Evolutionary conservation across 2,113 vertebrate species (phyloP), one percentile per base, ranked within the genome.

Genomic region (Thunnus maccoyii): DNA sequence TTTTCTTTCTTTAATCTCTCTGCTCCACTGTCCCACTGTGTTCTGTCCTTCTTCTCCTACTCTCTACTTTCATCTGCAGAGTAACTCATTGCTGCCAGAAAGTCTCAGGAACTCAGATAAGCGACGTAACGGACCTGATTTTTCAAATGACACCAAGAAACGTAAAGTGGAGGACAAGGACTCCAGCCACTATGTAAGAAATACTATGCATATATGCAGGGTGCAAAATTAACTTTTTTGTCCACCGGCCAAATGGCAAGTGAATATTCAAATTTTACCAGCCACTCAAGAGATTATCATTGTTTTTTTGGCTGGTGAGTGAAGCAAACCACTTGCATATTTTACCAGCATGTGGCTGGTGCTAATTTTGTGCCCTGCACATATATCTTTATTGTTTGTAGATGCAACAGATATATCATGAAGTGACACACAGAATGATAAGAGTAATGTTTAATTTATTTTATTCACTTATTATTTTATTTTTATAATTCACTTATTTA

Each of bases 121-220:
- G 90, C 96, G 97, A 87, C 95, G 97, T 17, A 95, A 96, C 22
- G 97, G 97, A 46, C 93, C 97, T 0, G 98, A 99, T 61, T 99
- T 98, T 83, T 72, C 95, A 86, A 93, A 98, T 36, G 98, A 99
- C 85, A 93, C 96, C 80, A 99, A 99, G 93, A 99, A 99, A 88
- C 89, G 98, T 88, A 98, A 99, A 88, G 97, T 97, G 0, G 98
- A 99, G 46, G 98, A 99, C 94, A 99, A 99, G 83, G 98, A 99
- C 92, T 94, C 94, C 0, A 94, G 93, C 73, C 94, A 94, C 76
- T 94, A 94, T 75, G 94, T 94, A 91, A 91, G 93, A 84, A 48
- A 30, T 30, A 30, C 4, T 30, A 30, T 30, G 27, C 27, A 30
- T 4, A 30, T 30, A 30, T 30, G 27, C 27, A 30, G 27, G 27